Percentiles rank a stretch among this genome's conserved stretches.
phyloP scores from a whole-genome alignment of 2,113 vertebrate genomes.

The Cinclus cinclus region DNA sequence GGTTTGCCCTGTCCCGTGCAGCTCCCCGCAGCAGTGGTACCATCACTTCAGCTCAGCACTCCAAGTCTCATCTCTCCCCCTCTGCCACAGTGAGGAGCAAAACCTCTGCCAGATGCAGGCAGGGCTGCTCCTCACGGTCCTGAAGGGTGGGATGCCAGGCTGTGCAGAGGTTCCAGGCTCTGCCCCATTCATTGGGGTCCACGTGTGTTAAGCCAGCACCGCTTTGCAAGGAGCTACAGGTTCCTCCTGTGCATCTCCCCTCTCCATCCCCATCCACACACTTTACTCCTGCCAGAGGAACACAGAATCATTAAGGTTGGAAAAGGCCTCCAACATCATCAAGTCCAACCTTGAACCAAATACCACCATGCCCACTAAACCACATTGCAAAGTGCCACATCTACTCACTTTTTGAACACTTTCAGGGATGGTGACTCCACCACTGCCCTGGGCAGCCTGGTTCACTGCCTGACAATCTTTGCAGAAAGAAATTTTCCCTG shows the following conservation, averaged over 20 bases:
- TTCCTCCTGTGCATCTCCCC: background rate
- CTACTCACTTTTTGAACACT: background rate
- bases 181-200: fast-evolving
- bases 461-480: background rate
- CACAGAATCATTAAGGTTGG: background rate
- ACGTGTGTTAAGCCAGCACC: fast-evolving
- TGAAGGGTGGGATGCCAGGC: background rate
- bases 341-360: background rate
- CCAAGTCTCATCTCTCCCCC: no score
- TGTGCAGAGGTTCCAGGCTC: background rate
- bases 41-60: background rate
- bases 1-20: background rate
- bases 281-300: background rate
- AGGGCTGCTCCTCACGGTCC: background rate
- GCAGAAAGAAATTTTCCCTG: background rate
- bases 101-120: background rate
- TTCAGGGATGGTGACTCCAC: background rate
- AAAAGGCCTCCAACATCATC: background rate
- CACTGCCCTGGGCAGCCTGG: background rate
- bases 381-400: background rate
- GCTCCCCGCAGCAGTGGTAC: background rate
- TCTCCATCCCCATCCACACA: background rate
- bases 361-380: background rate
- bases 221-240: background rate
- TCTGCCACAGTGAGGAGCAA: background rate